Percentiles rank a stretch among this genome's conserved stretches.
These are phyloP conservation scores for Heliconius cydno DNA, from an alignment of 2,888 invertebrate species.

Conservation along the genomic window DNA sequence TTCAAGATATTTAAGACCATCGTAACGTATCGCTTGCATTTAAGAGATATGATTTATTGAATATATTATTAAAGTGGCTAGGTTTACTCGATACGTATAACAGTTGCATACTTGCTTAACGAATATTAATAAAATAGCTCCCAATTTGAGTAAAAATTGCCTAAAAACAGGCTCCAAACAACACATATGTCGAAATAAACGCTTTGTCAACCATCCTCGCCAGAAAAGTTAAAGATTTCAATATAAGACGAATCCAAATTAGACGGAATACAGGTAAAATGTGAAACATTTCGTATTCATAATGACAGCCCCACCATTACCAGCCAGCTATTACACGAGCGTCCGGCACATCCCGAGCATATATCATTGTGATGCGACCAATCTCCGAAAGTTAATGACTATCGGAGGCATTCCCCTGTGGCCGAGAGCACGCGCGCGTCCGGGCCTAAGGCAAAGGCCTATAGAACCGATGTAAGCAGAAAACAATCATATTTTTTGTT, in stretches of 20 bases:
- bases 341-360: slow-evolving; percentile 73
- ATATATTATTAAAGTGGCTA: not conserved
- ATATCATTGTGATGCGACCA: slow-evolving; percentile 71
- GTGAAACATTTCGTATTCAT: slow-evolving; percentile 46
- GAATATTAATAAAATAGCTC: too few relatives aligned
- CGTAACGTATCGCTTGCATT: slow-evolving; percentile 2
- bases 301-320: slow-evolving; percentile 49
- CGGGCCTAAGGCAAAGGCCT: slow-evolving; percentile 55
- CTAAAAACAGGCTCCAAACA: not conserved
- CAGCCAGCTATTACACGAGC: slow-evolving; percentile 71
- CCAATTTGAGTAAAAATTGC: not conserved
- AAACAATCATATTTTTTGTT: slow-evolving; percentile 21
- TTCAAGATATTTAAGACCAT: not conserved
- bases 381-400: slow-evolving; percentile 78
- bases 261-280: slow-evolving; percentile 13
- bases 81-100: too few relatives aligned
- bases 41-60: slow-evolving; percentile 2
- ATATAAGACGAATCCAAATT: not conserved
- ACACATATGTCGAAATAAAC: not conserved
- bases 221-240: not conserved
- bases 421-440: slow-evolving; percentile 60
- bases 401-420: slow-evolving; percentile 73
- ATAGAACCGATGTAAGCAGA: slow-evolving; percentile 39
- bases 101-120: too few relatives aligned
- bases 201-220: not conserved